A percentile compares a stretch with the other conserved stretches of the same genome.
These are phyloP conservation scores for Trachops cirrhosus DNA, from an alignment of 2,797 vertebrate species.

Conservation along the genomic window DNA sequence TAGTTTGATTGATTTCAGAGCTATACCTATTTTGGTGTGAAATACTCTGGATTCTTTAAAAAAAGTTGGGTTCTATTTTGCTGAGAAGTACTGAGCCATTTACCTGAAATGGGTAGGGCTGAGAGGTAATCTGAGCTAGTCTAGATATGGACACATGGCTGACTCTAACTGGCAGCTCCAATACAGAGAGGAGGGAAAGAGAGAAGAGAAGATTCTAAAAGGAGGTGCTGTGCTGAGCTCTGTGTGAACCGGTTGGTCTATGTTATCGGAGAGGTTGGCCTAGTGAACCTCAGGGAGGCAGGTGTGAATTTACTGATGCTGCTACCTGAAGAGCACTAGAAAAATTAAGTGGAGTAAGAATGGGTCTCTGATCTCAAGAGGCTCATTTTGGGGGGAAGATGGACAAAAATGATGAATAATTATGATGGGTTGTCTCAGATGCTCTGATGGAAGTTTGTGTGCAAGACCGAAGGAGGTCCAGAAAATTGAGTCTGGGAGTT, in stretches of 20 bases:
- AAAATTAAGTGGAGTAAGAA: background rate
- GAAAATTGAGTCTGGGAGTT: background rate
- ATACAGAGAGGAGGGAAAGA: background rate
- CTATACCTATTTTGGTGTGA: background rate
- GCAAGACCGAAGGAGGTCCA: background rate
- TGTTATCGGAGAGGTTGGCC: background rate
- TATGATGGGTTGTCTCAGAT: background rate
- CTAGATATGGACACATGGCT: background rate
- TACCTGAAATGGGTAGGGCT: background rate
- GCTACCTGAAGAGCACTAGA: background rate
- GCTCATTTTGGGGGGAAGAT: background rate
- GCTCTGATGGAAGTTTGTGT: background rate
- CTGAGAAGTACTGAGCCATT: background rate
- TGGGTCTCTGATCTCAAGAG: background rate
- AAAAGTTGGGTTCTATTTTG: background rate
- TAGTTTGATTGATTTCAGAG: background rate
- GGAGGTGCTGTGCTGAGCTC: background rate
- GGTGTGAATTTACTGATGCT: background rate
- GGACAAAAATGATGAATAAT: background rate
- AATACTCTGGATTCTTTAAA: background rate
- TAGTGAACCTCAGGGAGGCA: background rate
- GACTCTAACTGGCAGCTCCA: background rate
- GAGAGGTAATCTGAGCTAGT: background rate
- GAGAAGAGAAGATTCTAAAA: background rate
- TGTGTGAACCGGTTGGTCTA: background rate